Base-by-base conservation (phyloP, 2,113 vertebrate genomes). In the Otocyon megalotis region DNA sequence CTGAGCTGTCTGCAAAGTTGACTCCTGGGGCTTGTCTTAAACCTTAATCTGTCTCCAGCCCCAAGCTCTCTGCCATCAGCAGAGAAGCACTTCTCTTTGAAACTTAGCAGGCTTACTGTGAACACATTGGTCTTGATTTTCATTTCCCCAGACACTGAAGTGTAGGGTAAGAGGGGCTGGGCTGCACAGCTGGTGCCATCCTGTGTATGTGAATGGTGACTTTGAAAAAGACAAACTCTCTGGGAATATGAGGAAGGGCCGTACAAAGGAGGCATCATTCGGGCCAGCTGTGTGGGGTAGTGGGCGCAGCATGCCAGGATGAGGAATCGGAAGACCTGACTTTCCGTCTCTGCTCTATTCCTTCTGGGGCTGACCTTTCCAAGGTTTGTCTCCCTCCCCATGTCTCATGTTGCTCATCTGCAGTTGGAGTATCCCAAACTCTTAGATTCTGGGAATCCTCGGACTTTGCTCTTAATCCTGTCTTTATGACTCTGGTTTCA, bases 401-500 rank as follows among this genome's bases (percentile, higher is more conserved):
- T 71, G 71, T 94, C 79, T 95, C 86, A 54, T 67, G 10, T 88
- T 83, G 69, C 84, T 95, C 28, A 85, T 80, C 43, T 71, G 56
- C 67, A 43, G 16, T 32, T 82, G 65, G 58, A 82, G 7, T 60
- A 63, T 88, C 48, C 86, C 60, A 60, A 83, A 94, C 14, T 83
- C 77, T 91, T 94, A 82, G 63, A 96, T 93, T 92, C 62, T 88
- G 80, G 76, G 63, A 96, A 93, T 95, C 71, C 76, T 96, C 83
- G 24, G 82, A 81, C 65, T 90, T 95, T 93, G 35, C 30, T 88
- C 81, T 95, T 96, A 97, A 96, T 97, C 88, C 80, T 43, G 85
- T 77, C 92, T 91, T 97, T 95, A 84, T 77, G 91, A 90, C 63
- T 97, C 81, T 96, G 30, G 35, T 97, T 97, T 97, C 85, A 95